Evolutionary conservation across 1,140 invertebrate genomes (phyloP).

Genomic region (Apis laboriosa): DNA sequence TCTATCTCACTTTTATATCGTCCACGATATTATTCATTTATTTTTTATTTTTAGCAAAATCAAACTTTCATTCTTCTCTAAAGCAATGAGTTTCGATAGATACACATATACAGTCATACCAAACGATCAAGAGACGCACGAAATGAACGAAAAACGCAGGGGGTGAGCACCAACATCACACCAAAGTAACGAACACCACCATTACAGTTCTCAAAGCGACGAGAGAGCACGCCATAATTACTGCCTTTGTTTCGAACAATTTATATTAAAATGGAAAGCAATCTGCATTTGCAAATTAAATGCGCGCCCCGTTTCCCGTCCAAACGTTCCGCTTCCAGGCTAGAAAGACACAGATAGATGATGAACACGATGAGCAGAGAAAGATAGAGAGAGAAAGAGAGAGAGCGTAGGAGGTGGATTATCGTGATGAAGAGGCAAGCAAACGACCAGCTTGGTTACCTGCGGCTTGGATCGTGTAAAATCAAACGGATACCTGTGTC

Average conservation of each 20-base stretch:
- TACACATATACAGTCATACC: no score
- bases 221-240: constrained; percentile 71
- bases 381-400: neutral
- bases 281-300: constrained; percentile 79
- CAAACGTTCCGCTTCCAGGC: constrained; percentile 10
- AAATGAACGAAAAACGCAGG: neutral
- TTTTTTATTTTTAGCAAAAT: neutral
- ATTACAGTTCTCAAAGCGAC: constrained; percentile 48
- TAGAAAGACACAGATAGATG: neutral
- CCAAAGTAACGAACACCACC: constrained; percentile 42
- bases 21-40: neutral
- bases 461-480: constrained; percentile 66
- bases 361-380: neutral
- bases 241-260: constrained; percentile 77
- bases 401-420: constrained; percentile 55
- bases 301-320: constrained; percentile 59
- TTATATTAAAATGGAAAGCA: constrained; percentile 80
- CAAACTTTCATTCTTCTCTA: neutral
- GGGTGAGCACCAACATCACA: constrained; percentile 12
- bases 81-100: neutral
- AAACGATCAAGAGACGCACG: neutral
- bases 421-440: constrained; percentile 62
- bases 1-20: neutral
- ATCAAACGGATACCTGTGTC: constrained; percentile 71
- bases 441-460: constrained; percentile 61